These are phyloP conservation scores for Pseudopleuronectes americanus DNA, from an alignment of 2,797 vertebrate genomes.

Conservation along the genomic window DNA sequence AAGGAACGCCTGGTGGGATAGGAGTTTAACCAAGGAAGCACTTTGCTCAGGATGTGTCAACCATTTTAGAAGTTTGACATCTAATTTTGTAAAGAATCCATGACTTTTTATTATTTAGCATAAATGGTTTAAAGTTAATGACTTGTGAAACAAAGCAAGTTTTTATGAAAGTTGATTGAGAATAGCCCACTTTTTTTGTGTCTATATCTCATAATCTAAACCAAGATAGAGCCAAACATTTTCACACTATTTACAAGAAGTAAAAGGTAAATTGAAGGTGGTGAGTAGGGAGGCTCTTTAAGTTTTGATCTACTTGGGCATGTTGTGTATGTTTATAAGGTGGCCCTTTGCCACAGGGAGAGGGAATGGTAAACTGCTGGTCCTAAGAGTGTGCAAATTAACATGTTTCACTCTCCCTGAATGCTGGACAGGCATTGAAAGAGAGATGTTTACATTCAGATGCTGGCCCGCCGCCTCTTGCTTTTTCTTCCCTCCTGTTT, in stretches of 20 bases:
- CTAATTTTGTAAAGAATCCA: not conserved
- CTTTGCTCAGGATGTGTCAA: not conserved
- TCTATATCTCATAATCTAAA: no score
- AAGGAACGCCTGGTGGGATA: no score
- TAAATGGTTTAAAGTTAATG: not conserved
- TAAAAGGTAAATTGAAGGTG: not conserved
- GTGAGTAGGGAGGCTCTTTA: not conserved
- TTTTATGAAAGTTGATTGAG: no score
- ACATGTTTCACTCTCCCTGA: constrained; percentile 83
- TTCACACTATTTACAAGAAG: no score
- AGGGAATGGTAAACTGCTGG: constrained; percentile 49
- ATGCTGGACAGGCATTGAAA: constrained; percentile 85
- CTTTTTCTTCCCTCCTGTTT: constrained; percentile 80
- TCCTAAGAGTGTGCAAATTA: constrained; percentile 79
- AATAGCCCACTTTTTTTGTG: not conserved
- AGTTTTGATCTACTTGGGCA: constrained; percentile 43
- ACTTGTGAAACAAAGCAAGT: not conserved
- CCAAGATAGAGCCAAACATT: no score
- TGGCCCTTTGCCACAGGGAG: constrained; percentile 44
- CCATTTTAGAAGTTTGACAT: not conserved
- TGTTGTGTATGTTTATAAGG: constrained; percentile 26
- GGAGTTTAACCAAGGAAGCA: not conserved
- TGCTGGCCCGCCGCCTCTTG: constrained; percentile 79
- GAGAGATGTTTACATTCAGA: constrained; percentile 83
- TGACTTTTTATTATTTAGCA: not conserved